These are phyloP conservation scores for Conus betulinus DNA, from an alignment of 1,140 invertebrate genomes.

Conservation along the genomic window DNA sequence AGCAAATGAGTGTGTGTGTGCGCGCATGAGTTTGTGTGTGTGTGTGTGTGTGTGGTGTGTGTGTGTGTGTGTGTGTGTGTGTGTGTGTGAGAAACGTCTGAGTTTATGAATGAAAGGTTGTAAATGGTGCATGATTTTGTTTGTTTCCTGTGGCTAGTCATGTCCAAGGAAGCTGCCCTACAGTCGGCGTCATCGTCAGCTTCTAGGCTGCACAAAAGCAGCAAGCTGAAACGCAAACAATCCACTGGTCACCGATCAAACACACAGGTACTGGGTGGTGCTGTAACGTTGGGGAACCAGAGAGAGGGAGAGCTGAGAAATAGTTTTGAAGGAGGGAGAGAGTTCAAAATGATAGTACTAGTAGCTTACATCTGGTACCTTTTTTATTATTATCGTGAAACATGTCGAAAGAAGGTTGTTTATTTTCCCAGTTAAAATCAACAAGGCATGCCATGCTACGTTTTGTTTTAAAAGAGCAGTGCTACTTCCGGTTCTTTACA, in stretches of 20 bases:
- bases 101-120: background rate
- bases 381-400: too few relatives aligned
- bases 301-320: too few relatives aligned
- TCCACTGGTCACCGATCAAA: slow-evolving; percentile 77
- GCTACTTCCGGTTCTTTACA: too few relatives aligned
- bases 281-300: too few relatives aligned
- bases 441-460: too few relatives aligned
- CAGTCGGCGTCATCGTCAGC: slow-evolving; percentile 20
- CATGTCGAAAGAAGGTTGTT: too few relatives aligned
- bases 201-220: slow-evolving; percentile 57
- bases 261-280: slow-evolving; percentile 17
- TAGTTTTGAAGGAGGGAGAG: too few relatives aligned
- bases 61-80: slow-evolving; percentile 6
- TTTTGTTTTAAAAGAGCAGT: too few relatives aligned
- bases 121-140: background rate
- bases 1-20: too few relatives aligned
- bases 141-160: background rate
- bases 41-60: background rate
- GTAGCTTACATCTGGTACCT: too few relatives aligned
- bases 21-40: background rate
- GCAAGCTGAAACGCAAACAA: slow-evolving; percentile 64
- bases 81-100: background rate
- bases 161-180: slow-evolving; percentile 49
- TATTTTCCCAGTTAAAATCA: too few relatives aligned
- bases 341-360: too few relatives aligned